Conservation (phyloP, 2,113 vertebrate genomes). For the Clinocottus analis region DNA sequence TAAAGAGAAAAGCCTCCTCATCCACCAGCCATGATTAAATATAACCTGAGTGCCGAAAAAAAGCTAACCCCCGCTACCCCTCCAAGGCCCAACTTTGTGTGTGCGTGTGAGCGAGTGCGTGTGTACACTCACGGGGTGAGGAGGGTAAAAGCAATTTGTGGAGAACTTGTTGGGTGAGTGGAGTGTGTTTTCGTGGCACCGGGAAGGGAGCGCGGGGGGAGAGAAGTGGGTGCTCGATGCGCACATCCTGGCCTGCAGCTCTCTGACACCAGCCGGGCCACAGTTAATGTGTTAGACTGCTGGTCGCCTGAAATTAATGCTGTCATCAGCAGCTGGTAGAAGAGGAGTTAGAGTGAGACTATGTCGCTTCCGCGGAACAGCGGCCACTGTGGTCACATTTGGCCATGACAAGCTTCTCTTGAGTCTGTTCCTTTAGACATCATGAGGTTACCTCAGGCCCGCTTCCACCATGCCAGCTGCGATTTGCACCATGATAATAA, state of each 20-base stretch:
- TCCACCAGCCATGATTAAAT: slow-evolving; percentile 80
- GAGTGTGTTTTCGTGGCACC: slow-evolving; percentile 73
- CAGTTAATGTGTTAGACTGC: slow-evolving; percentile 88
- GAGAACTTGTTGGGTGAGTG: slow-evolving; percentile 89
- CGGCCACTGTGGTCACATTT: slow-evolving; percentile 1
- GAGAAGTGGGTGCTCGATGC: slow-evolving; percentile 38
- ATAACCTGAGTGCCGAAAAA: slow-evolving; percentile 76
- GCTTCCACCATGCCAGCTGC: background rate
- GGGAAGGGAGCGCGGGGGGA: slow-evolving; percentile 51
- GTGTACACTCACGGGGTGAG: slow-evolving; percentile 78
- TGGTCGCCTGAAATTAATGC: slow-evolving; percentile 87
- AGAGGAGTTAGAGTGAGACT: slow-evolving; percentile 80
- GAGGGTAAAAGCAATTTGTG: slow-evolving; percentile 93
- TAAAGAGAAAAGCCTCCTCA: slow-evolving; percentile 82
- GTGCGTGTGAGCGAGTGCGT: slow-evolving; percentile 48
- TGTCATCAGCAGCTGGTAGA: slow-evolving; percentile 88
- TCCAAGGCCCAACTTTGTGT: slow-evolving; percentile 76
- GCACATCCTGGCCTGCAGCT: slow-evolving; percentile 57
- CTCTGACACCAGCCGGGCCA: slow-evolving; percentile 86
- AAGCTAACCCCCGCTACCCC: slow-evolving; percentile 74
- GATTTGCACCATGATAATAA: background rate
- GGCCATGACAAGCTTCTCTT: background rate
- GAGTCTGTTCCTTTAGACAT: background rate
- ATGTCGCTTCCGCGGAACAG: slow-evolving; percentile 29
- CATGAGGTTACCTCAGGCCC: background rate